A percentile compares a stretch with the other conserved stretches of the same genome.
Evolutionary conservation across 2,797 vertebrate genomes (phyloP).

Genomic region (Aphelocoma californica): DNA sequence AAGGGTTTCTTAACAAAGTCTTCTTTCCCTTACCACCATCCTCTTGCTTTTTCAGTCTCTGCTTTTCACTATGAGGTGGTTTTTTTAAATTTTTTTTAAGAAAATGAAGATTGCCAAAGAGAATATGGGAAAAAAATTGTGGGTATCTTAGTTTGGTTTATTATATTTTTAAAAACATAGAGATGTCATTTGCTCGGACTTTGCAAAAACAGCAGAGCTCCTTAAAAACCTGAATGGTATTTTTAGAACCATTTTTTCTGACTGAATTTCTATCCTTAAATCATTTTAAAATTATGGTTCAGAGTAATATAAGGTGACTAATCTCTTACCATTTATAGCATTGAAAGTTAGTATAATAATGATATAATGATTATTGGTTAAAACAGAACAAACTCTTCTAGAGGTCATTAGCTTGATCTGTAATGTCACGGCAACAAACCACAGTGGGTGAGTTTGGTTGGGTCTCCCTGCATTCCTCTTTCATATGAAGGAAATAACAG

Average conservation of each 20-base stretch:
- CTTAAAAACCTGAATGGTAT: not conserved
- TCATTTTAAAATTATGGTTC: conserved; percentile 42
- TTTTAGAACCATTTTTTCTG: not conserved
- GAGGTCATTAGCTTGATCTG: conserved; percentile 18
- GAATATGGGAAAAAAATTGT: not conserved
- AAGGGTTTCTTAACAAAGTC: not conserved
- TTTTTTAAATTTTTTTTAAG: not conserved
- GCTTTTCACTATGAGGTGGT: not conserved
- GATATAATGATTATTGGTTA: conserved; percentile 51
- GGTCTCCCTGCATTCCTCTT: conserved; percentile 20
- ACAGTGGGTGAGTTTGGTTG: conserved; percentile 28
- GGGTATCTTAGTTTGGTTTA: not conserved
- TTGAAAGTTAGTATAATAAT: conserved; percentile 29
- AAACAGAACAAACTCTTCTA: conserved; percentile 42
- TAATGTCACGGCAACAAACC: conserved; percentile 43
- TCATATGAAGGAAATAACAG: conserved; percentile 39
- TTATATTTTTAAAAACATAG: conserved; percentile 15
- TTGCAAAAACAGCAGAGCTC: not conserved
- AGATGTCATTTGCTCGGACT: not conserved
- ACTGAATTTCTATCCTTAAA: not conserved
- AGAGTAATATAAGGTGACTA: conserved; percentile 46
- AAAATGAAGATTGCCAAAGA: not conserved
- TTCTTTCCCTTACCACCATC: not conserved
- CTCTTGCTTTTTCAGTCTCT: not conserved
- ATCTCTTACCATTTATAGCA: conserved; percentile 46